Conservation (phyloP, 2,888 invertebrate species). For the Petrolisthes manimaculis region DNA sequence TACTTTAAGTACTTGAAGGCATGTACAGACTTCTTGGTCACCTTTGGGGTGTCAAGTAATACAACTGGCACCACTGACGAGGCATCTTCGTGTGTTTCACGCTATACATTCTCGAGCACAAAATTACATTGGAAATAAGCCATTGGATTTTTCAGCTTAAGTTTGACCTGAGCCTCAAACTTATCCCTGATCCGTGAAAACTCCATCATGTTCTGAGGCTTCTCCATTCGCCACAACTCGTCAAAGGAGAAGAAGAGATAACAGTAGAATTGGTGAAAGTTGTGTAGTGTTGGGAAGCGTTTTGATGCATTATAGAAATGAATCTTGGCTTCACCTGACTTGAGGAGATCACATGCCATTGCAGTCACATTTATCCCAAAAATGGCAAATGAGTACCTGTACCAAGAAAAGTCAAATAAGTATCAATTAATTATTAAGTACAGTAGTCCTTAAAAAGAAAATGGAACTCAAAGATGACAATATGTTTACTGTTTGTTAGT, state of each 20-base stretch:
- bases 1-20: too few relatives aligned
- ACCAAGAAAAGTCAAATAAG: constrained; percentile 71
- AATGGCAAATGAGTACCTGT: constrained; percentile 74
- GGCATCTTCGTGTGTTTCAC: too few relatives aligned
- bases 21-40: too few relatives aligned
- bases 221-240: constrained; percentile 91
- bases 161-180: constrained; percentile 83
- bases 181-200: constrained; percentile 88
- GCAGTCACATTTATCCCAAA: constrained; percentile 93
- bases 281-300: constrained; percentile 68
- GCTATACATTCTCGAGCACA: constrained; percentile 56
- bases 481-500: too few relatives aligned
- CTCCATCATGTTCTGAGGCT: constrained; percentile 95
- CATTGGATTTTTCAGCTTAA: constrained; percentile 78
- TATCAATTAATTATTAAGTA: too few relatives aligned
- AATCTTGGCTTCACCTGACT: constrained; percentile 85
- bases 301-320: constrained; percentile 88
- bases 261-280: constrained; percentile 94
- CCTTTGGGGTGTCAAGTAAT: too few relatives aligned
- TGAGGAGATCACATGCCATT: constrained; percentile 85
- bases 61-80: background rate
- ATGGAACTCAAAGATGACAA: too few relatives aligned
- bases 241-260: constrained; percentile 95
- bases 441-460: too few relatives aligned
- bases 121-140: constrained; percentile 69